Evolutionary conservation across 1,140 invertebrate species (phyloP), one percentile per base, ranked within the genome.

Genomic region (Pseudomyrmex concolor): DNA sequence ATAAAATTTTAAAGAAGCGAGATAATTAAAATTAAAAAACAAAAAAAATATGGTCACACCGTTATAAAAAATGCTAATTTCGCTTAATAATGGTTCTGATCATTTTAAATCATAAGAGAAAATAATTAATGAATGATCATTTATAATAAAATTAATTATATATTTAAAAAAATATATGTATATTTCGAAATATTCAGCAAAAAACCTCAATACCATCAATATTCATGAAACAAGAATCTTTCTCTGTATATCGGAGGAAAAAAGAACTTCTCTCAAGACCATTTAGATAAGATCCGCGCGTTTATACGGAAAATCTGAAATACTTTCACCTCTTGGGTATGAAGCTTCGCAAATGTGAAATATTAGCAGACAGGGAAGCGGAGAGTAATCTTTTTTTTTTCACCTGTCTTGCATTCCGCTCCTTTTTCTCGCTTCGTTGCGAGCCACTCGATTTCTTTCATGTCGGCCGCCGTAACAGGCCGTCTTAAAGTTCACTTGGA

Each of bases 401-500:
- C 0, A 0, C 34, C 8, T 1, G 25, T 3, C 12, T 57, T 59
- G 51, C 8, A 8, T 68, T 70, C 34, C 15, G 74, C n/a, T 80
- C 50, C 64, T 70, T 73, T 50, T 74, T 80, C 66, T 80, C 66
- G 66, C 76, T 55, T 80, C n/a, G 43, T 60, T 51, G n/a, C 51
- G 64, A 70, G 55, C 19, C 74, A 78, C 54, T 80, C 76, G 54
- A 70, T 80, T 59, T 55, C 59, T 71, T 80, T 80, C 76, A 80
- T 34, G 55, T 80, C 76, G 43, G 22, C 66, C 66, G 15, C 1
- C 19, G 66, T 34, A 80, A 80, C 59, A 80, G 71, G 76, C 54
- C 66, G 34, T 71, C 76, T 80, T 80, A 80, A 77, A 80, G 76
- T 66, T 70, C 66, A 80, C 76, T 80, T 80, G 43, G 43, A 59